Evolutionary conservation across 2,113 vertebrate genomes (phyloP).

Genomic region (Toxotes jaculatrix): DNA sequence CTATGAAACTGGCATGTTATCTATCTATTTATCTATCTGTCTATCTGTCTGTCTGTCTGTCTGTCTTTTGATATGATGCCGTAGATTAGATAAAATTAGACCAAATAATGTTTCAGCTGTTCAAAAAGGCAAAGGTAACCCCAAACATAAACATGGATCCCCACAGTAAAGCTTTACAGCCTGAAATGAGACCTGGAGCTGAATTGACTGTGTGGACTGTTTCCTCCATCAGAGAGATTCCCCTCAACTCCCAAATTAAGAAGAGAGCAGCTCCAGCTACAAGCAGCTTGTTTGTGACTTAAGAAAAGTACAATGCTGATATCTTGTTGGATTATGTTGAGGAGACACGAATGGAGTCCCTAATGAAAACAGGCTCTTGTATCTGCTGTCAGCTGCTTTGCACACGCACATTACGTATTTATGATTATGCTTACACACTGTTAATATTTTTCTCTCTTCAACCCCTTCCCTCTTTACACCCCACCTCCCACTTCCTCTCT

Average conservation of each 20-base stretch:
- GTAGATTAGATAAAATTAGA: background rate
- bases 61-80: constrained; percentile 28
- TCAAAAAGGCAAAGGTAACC: constrained; percentile 13
- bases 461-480: background rate
- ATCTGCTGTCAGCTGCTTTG: constrained; percentile 38
- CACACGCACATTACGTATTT: constrained; percentile 50
- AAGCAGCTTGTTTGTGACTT: constrained; percentile 54
- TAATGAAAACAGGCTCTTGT: constrained; percentile 37
- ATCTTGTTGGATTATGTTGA: constrained; percentile 43
- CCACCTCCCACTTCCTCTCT: constrained; percentile 7
- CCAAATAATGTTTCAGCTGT: background rate
- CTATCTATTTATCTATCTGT: constrained; percentile 25
- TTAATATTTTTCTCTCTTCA: constrained; percentile 33
- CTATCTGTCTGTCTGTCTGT: constrained; percentile 29
- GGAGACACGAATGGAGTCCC: constrained; percentile 32
- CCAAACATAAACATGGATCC: constrained; percentile 35
- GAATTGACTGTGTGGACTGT: constrained; percentile 25
- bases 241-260: constrained; percentile 14
- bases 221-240: constrained; percentile 27
- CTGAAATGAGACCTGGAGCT: constrained; percentile 19
- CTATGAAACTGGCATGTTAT: background rate
- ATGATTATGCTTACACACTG: constrained; percentile 45
- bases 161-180: constrained; percentile 22
- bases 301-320: constrained; percentile 43
- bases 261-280: constrained; percentile 25